Evolutionary conservation across 2,888 invertebrate genomes (phyloP).

Genomic region (Adelphocoris suturalis): DNA sequence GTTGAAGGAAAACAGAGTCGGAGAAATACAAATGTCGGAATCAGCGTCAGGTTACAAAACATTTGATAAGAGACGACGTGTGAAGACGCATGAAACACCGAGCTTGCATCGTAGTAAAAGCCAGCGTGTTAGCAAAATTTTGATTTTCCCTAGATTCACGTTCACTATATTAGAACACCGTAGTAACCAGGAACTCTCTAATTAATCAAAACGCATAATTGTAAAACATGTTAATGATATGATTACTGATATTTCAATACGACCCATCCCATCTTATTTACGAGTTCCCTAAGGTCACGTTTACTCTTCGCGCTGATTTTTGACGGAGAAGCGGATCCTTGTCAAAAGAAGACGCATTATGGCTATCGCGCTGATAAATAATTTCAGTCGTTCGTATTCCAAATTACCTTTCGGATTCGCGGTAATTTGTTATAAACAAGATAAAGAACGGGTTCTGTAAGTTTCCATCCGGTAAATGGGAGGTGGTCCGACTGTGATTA

Average conservation of each 20-base stretch:
- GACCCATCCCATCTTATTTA: not conserved
- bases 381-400: not conserved
- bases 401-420: not conserved
- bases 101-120: too few relatives aligned
- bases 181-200: too few relatives aligned
- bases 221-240: not conserved
- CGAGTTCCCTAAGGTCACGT: not conserved
- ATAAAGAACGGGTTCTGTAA: slow-evolving; percentile 5
- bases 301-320: not conserved
- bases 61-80: too few relatives aligned
- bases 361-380: not conserved
- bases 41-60: too few relatives aligned
- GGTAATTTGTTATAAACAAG: not conserved
- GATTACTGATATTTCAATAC: not conserved
- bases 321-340: not conserved
- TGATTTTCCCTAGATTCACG: too few relatives aligned
- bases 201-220: too few relatives aligned
- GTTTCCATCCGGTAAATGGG: not conserved
- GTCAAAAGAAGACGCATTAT: not conserved
- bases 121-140: too few relatives aligned
- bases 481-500: too few relatives aligned
- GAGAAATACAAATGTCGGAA: too few relatives aligned
- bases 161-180: too few relatives aligned
- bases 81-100: too few relatives aligned
- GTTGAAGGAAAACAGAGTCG: too few relatives aligned